These are phyloP conservation scores for Gymnoscopelus braueri DNA, from an alignment of 2,797 vertebrate genomes.

Conservation along the genomic window DNA sequence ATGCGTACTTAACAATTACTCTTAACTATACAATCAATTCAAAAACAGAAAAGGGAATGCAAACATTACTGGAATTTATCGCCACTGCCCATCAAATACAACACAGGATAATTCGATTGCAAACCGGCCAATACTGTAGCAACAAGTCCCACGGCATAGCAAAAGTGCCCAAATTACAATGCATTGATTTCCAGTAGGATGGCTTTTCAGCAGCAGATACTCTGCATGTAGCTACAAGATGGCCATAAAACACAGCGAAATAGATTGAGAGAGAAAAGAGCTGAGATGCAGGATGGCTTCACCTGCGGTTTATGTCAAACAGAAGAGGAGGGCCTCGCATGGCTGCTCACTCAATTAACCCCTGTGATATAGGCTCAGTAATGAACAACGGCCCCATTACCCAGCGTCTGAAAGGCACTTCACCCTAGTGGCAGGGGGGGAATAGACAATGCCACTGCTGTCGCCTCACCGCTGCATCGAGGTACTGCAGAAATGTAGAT, in stretches of 20 bases:
- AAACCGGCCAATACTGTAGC: slow-evolving; percentile 60
- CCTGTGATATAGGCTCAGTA: slow-evolving; percentile 81
- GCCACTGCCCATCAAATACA: slow-evolving; percentile 47
- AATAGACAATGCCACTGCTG: slow-evolving; percentile 58
- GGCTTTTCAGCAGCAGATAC: slow-evolving; percentile 69
- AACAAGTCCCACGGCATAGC: slow-evolving; percentile 54
- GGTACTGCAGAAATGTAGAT: slow-evolving; percentile 56
- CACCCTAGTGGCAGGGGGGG: slow-evolving; percentile 67
- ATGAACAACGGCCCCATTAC: slow-evolving; percentile 87
- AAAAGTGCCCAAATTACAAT: slow-evolving; percentile 74
- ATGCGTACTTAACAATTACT: slow-evolving; percentile 33
- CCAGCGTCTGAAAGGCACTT: slow-evolving; percentile 75
- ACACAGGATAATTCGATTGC: slow-evolving; percentile 64
- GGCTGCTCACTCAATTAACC: slow-evolving; percentile 89
- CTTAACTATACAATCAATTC: slow-evolving; percentile 39
- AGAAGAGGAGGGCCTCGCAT: slow-evolving; percentile 83
- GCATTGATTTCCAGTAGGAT: slow-evolving; percentile 76
- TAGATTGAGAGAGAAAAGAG: slow-evolving; percentile 72
- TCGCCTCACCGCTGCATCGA: slow-evolving; percentile 48
- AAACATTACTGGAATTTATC: slow-evolving; percentile 31
- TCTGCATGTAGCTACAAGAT: slow-evolving; percentile 65
- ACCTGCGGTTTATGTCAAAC: slow-evolving; percentile 85
- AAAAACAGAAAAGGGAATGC: slow-evolving; percentile 24
- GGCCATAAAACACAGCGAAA: slow-evolving; percentile 77
- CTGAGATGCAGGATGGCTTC: slow-evolving; percentile 78